phyloP scores from a whole-genome alignment of 2,888 invertebrate species.

The Prionchulus punctatus region DNA sequence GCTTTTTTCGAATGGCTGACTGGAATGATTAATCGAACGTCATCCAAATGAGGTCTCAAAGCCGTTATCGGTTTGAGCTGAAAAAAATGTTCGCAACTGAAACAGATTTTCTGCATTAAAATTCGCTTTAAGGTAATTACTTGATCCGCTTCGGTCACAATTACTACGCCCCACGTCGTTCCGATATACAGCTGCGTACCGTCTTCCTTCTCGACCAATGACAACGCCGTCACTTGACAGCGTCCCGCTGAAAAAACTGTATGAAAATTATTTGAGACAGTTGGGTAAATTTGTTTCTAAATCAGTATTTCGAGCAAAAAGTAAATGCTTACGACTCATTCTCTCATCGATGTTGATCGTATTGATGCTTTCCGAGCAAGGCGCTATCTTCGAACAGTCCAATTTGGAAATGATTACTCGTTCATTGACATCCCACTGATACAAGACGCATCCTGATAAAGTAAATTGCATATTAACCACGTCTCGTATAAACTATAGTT shows the following conservation, averaged over 20 bases:
- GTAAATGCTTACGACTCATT: slow-evolving; percentile 46
- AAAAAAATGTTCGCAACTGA: not conserved
- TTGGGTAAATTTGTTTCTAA: not conserved
- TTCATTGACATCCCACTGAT: slow-evolving; percentile 60
- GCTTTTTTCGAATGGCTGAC: slow-evolving; percentile 11
- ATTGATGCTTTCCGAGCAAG: slow-evolving; percentile 75
- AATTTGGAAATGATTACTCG: slow-evolving; percentile 56
- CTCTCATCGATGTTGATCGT: slow-evolving; percentile 76
- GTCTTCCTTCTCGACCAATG: slow-evolving; percentile 42
- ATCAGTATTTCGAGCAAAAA: not conserved
- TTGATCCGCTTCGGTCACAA: slow-evolving; percentile 57
- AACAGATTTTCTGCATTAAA: not conserved
- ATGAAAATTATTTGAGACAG: not conserved
- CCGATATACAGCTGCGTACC: slow-evolving; percentile 56
- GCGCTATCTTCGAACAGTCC: slow-evolving; percentile 76
- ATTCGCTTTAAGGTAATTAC: slow-evolving; percentile 10
- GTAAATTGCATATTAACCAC: no score
- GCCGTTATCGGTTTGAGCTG: slow-evolving; percentile 63
- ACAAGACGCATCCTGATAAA: slow-evolving; percentile 56
- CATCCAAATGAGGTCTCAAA: slow-evolving; percentile 74
- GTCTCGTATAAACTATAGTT: no score
- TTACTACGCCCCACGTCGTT: slow-evolving; percentile 82
- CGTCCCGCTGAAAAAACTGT: slow-evolving; percentile 26
- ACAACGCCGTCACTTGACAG: slow-evolving; percentile 52
- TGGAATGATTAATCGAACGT: slow-evolving; percentile 44